These are phyloP conservation scores for Cichladusa arquata DNA, from an alignment of 2,113 vertebrate genomes.

Conservation along the genomic window DNA sequence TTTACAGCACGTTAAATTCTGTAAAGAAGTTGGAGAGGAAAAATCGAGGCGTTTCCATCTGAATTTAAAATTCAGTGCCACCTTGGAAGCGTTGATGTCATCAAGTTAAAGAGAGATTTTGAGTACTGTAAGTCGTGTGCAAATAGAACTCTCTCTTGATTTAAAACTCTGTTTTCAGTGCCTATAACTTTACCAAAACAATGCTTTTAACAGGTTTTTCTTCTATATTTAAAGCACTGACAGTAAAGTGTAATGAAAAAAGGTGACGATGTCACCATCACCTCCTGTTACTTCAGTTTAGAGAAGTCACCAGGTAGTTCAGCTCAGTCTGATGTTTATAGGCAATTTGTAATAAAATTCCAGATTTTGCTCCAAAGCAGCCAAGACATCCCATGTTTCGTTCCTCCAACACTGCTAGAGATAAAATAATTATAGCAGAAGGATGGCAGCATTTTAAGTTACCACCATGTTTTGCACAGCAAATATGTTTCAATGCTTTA, in stretches of 20 bases:
- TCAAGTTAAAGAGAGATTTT: neutral
- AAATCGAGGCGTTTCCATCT: neutral
- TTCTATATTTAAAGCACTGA: neutral
- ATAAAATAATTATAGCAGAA: neutral
- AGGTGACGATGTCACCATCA: neutral
- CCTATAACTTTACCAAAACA: neutral
- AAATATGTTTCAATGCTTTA: constrained; percentile 3
- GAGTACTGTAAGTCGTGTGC: accelerated
- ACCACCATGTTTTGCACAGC: neutral
- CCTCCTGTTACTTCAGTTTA: neutral
- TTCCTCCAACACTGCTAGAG: neutral
- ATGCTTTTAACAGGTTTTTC: neutral
- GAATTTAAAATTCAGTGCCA: neutral
- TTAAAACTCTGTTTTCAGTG: neutral
- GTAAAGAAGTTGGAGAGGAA: neutral
- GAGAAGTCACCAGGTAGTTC: neutral
- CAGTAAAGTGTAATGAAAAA: neutral
- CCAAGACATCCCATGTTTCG: neutral
- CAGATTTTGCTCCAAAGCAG: neutral
- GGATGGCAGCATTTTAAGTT: constrained; percentile 9
- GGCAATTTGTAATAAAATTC: neutral
- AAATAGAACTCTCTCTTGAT: neutral
- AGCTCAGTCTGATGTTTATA: neutral
- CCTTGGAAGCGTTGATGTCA: neutral
- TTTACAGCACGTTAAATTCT: accelerated